Percentiles rank a stretch among this genome's conserved stretches.
phyloP scores from a whole-genome alignment of 2,797 vertebrate genomes.

The Sparidentex hasta region DNA sequence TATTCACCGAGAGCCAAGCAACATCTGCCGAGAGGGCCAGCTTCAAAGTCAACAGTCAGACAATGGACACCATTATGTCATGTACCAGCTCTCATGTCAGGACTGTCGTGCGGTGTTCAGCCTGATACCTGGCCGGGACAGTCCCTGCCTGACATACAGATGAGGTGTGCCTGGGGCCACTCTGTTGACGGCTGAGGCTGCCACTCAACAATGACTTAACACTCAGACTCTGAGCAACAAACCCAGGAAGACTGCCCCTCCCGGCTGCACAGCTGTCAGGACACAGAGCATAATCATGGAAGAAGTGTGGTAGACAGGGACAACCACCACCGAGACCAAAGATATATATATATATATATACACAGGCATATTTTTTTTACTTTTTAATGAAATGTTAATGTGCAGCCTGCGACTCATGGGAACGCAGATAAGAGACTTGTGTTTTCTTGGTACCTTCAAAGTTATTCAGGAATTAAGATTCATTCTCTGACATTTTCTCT shows the following conservation, averaged over 20 bases:
- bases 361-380: neutral
- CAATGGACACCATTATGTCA: too few relatives aligned
- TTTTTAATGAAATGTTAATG: neutral
- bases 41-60: neutral
- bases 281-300: too few relatives aligned
- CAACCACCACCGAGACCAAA: neutral
- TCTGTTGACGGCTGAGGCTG: too few relatives aligned
- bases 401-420: neutral
- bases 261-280: too few relatives aligned
- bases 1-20: neutral
- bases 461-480: conserved; percentile 9
- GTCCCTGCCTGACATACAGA: neutral
- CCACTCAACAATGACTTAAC: too few relatives aligned
- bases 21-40: neutral
- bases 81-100: too few relatives aligned
- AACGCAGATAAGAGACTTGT: neutral
- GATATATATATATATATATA: neutral
- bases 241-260: too few relatives aligned
- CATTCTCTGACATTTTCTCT: conserved; percentile 14
- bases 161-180: neutral
- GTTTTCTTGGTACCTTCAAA: neutral
- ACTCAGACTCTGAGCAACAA: too few relatives aligned
- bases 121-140: neutral
- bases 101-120: neutral
- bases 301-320: neutral